Base-by-base conservation (phyloP, 2,888 invertebrate species). In the Athrips mouffetella region DNA sequence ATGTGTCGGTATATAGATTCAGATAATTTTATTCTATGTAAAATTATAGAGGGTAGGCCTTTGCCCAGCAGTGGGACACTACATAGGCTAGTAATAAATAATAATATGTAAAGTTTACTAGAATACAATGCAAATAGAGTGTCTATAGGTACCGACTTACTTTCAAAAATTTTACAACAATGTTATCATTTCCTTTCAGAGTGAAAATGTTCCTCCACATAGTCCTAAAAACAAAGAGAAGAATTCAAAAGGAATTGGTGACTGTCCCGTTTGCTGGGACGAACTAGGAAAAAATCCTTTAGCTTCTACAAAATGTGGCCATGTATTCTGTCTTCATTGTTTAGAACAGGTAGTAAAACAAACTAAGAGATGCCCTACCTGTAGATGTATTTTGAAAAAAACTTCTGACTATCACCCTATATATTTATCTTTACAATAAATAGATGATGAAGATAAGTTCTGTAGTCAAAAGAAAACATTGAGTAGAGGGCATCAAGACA, bases 221-320 rank as follows among this genome's bases (percentile, higher is more conserved):
- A 20, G 10, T 20, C 7, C n/a, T 37, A 37, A 8, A 15, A 42
- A 16, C 2, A 29, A 23, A 42, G 8, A 30, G n/a, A 30, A 30
- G n/a, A 3, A 27, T 27, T 6, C n/a, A 8, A 40, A 40, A 11
- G 54, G 57, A 45, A 59, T 71, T 58, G 77, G 75, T 10, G 59
- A 66, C 2, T 84, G 83, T 52, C 73, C 82, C 10, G 78, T 84
- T 55, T 84, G 83, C 60, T 75, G 63, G 61, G 80, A 80, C 15
- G 60, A 63, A 40, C 49, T 82, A 16, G 78, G 80, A 8, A 67
- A 55, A 51, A 71, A 70, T 31, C 71, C 73, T 27, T 54, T 80
- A 52, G 76, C 72, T 45, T 78, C 83, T 35, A 84, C 82, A 6
- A 78, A 67, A 57, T 84, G 83, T 67, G 83, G 83, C 2, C 82